phyloP scores from a whole-genome alignment of 2,113 vertebrate genomes.

The Chroicocephalus ridibundus region DNA sequence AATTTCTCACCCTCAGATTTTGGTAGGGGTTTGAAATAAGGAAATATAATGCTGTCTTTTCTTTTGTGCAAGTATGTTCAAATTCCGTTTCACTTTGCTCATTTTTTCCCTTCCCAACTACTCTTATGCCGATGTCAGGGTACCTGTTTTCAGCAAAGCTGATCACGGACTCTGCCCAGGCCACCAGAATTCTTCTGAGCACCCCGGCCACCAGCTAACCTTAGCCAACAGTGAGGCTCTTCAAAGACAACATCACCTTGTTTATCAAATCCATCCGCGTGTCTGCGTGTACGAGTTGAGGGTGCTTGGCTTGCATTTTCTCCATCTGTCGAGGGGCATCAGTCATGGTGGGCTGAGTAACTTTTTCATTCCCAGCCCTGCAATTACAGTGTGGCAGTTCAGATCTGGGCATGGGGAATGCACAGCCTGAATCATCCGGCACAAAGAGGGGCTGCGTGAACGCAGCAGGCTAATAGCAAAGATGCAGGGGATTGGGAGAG shows the following conservation, averaged over 20 bases:
- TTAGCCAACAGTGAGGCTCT: neutral
- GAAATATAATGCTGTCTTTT: neutral
- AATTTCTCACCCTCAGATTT: neutral
- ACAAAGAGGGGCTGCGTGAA: neutral
- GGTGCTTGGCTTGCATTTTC: neutral
- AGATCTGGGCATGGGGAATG: neutral
- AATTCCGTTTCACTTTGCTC: neutral
- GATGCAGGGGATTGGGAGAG: neutral
- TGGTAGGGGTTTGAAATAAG: neutral
- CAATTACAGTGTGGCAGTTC: neutral
- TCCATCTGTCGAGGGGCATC: neutral
- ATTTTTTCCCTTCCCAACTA: neutral
- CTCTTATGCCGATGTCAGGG: neutral
- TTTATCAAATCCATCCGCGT: fast-evolving
- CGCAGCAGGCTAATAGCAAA: neutral
- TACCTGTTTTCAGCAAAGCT: neutral
- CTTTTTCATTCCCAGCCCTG: neutral
- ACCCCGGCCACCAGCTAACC: neutral
- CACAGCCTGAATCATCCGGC: neutral
- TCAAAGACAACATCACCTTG: neutral
- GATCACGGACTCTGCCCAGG: neutral
- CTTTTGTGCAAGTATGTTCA: neutral
- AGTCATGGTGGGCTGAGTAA: neutral
- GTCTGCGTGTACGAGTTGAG: neutral
- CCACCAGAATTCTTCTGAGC: neutral